A percentile compares a stretch with the other conserved stretches of the same genome.
Conservation (phyloP, 2,113 vertebrate species). For the Macrotus californicus region DNA sequence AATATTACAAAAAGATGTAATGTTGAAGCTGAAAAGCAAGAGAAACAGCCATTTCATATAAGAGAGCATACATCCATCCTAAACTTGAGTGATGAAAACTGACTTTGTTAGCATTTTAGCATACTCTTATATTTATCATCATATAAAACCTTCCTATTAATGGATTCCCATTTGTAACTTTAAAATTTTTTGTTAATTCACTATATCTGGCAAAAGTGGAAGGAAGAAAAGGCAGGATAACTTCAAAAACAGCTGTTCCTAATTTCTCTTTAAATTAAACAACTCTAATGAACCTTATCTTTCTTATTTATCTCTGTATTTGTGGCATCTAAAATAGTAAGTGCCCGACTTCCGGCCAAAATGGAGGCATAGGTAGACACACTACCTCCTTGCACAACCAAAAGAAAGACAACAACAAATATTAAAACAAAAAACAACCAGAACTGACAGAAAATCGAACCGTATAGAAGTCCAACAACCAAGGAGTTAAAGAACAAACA, state of each 20-base stretch:
- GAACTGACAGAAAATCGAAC: no score
- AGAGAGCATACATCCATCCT: not conserved
- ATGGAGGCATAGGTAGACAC: no score
- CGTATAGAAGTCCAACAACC: no score
- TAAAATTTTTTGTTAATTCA: slow-evolving; percentile 11
- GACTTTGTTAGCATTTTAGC: not conserved
- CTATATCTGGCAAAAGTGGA: not conserved
- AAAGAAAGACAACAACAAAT: no score
- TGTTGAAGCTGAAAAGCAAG: not conserved
- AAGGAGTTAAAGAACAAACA: no score
- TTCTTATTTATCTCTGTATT: not conserved
- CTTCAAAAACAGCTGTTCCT: not conserved
- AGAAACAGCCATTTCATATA: not conserved
- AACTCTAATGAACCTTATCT: not conserved
- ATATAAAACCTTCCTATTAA: slow-evolving; percentile 17
- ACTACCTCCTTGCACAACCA: no score
- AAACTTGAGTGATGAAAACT: not conserved
- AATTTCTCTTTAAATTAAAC: slow-evolving; percentile 20
- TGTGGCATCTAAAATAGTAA: not conserved
- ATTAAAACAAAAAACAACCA: no score
- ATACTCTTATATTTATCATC: slow-evolving; percentile 10
- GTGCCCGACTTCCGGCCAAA: no score
- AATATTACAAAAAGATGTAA: not conserved
- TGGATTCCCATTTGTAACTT: not conserved
- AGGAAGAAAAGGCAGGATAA: not conserved